Evolutionary conservation across 2,888 invertebrate genomes (phyloP), one percentile per base, ranked within the genome.

Genomic region (Cyrtodaria siliqua): DNA sequence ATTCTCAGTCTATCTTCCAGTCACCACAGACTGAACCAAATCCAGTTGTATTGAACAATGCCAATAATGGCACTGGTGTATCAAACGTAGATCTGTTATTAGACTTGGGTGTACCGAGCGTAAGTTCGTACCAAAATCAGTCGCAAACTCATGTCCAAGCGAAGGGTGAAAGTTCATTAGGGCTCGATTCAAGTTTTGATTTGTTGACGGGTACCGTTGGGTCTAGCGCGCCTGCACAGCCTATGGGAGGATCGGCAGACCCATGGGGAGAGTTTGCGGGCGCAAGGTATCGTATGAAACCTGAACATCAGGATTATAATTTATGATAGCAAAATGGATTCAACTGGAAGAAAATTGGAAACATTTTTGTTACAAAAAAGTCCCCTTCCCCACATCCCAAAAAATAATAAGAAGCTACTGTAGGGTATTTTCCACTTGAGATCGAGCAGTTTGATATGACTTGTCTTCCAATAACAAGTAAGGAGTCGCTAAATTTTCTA

Each of bases 251-350:
- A 9, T 61, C 72, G 18, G 42, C 60, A 1, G 91, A 91, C 56
- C 85, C 86, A 6, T 91, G 91, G 91, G 90, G 91, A 24, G 91
- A 91, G 57, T 91, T 91, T 67, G 85, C 90, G 6, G 79, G 86
- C 63, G 88, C 88, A 49, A 80, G 80, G 85, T 85, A 78, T 38
- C 16, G 44, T 44, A 44, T 6, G 4, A 33, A 12, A 33, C 4
- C 33, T 8, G 33, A 33, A 33, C 12, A 33, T 8, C 6, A 12
- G 4, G 6, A 33, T 33, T 4, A 12, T 33, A 4, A 33, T 8
- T 12, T 4, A 12, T 33, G 4, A 33, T 8, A 33, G 33, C 33
- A 33, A 33, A 33, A 33, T 12, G 12, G 33, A 4, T 33, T 12
- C 33, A 33, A 33, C 12, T 33, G 12, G 12, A 33, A 8, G 12